These are phyloP conservation scores for Cydia amplana DNA, from an alignment of 1,140 invertebrate species.

Conservation along the genomic window DNA sequence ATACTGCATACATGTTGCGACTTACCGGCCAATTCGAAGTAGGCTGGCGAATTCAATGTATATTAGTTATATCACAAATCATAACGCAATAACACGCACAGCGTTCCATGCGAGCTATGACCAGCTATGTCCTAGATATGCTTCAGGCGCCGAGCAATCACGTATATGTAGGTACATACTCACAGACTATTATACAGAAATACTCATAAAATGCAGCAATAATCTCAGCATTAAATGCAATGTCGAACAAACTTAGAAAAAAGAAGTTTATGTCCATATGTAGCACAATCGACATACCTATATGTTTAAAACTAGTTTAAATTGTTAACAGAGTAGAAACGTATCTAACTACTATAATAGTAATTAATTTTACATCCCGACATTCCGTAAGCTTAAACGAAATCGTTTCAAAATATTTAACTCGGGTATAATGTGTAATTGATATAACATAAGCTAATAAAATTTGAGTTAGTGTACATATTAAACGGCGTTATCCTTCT, in stretches of 20 bases:
- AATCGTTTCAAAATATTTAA: not conserved
- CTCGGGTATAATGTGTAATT: not conserved
- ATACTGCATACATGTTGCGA: slow-evolving; percentile 23
- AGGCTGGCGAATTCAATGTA: slow-evolving; percentile 48
- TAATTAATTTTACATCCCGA: not conserved
- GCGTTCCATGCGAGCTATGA: slow-evolving; percentile 64
- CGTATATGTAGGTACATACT: slow-evolving; percentile 34
- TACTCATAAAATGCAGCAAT: slow-evolving; percentile 40
- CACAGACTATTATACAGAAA: slow-evolving; percentile 38
- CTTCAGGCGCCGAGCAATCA: slow-evolving; percentile 62
- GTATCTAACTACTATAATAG: not conserved
- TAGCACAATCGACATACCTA: slow-evolving; percentile 33
- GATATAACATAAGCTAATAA: not conserved
- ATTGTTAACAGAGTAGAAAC: not conserved
- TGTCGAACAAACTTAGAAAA: slow-evolving; percentile 38
- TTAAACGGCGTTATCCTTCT: slow-evolving; percentile 31
- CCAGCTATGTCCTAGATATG: slow-evolving; percentile 74
- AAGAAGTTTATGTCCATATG: slow-evolving; percentile 48
- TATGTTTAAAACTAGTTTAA: slow-evolving; percentile 3
- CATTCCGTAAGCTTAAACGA: not conserved
- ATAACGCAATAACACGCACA: slow-evolving; percentile 58
- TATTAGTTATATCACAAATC: slow-evolving; percentile 70
- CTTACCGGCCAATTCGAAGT: slow-evolving; percentile 15
- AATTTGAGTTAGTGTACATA: not conserved
- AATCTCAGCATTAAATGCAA: slow-evolving; percentile 23